These are phyloP conservation scores for Polyergus mexicanus DNA, from an alignment of 1,140 invertebrate species.

Conservation along the genomic window DNA sequence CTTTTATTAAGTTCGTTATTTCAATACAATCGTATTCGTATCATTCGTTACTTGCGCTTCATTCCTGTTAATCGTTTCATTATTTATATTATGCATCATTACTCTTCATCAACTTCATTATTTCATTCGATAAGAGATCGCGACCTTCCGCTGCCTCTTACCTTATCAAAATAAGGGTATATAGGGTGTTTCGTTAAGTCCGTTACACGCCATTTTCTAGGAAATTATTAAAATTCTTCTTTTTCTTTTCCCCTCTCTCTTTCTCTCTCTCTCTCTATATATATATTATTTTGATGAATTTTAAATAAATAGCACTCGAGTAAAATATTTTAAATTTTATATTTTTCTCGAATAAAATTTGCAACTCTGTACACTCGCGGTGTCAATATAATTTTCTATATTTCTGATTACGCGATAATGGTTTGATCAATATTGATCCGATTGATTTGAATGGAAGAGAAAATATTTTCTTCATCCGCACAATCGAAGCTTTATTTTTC, in stretches of 20 bases:
- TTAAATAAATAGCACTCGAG: background rate
- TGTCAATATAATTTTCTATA: background rate
- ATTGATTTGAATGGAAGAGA: background rate
- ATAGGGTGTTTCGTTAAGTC: background rate
- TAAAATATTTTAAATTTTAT: background rate
- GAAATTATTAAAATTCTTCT: too few relatives aligned
- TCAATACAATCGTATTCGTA: background rate
- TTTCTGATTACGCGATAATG: background rate
- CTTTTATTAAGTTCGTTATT: background rate
- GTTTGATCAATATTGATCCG: background rate
- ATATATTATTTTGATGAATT: background rate
- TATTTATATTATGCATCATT: too few relatives aligned
- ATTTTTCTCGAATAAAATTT: background rate
- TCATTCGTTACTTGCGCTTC: background rate
- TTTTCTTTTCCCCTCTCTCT: too few relatives aligned
- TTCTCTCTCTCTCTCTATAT: too few relatives aligned
- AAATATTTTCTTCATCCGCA: background rate
- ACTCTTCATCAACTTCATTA: background rate
- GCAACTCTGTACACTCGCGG: background rate
- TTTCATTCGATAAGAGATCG: background rate
- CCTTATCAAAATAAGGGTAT: background rate
- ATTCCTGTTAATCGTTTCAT: background rate
- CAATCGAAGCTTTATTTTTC: background rate
- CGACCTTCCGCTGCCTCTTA: background rate
- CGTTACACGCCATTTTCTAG: too few relatives aligned